Evolutionary conservation across 2,888 invertebrate species (phyloP), one percentile per base, ranked within the genome.

Genomic region (Diarsia dahlii): DNA sequence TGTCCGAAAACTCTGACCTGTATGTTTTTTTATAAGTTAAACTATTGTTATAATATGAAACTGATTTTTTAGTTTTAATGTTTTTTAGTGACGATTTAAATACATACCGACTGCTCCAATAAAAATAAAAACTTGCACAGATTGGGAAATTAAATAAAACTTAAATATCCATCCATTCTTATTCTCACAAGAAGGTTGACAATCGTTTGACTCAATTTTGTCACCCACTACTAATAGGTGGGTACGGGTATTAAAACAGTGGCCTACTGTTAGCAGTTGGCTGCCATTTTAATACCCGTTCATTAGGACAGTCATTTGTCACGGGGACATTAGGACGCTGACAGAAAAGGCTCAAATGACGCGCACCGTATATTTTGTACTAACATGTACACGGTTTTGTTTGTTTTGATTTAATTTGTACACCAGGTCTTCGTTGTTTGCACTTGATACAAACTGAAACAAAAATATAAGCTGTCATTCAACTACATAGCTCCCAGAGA

Each of bases 261-360:
- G 3, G 39, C 39, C 39, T 3, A 39, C 5, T 39, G 39, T 4
- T 39, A 74, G 12, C 66, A 76, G 88, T 89, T 88, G 39, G 20
- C 10, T 54, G 8, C 65, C 63, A 0, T 67, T 85, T 80, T 90
- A 90, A 89, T 89, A 87, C 84, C 80, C 88, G 83, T 89, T 90
- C 89, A 90, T 91, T 91, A 86, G 80, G 80, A 72, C 80, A 81
- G 85, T 88, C 89, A 89, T 91, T 91, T 89, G 89, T 90, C 92
- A 90, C 85, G 82, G 78, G 82, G 82, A 89, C 91, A 90, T 91
- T 91, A 92, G 91, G 88, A 91, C 89, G 85, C 87, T 76, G 80
- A 80, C 79, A 82, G 87, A 87, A 87, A 84, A 86, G 81, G 81
- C 87, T 86, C 84, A 89, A 90, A 90, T 90, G 89, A 86, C 81